Base-by-base conservation (phyloP, 1,140 invertebrate genomes). In the Papilio xuthus region DNA sequence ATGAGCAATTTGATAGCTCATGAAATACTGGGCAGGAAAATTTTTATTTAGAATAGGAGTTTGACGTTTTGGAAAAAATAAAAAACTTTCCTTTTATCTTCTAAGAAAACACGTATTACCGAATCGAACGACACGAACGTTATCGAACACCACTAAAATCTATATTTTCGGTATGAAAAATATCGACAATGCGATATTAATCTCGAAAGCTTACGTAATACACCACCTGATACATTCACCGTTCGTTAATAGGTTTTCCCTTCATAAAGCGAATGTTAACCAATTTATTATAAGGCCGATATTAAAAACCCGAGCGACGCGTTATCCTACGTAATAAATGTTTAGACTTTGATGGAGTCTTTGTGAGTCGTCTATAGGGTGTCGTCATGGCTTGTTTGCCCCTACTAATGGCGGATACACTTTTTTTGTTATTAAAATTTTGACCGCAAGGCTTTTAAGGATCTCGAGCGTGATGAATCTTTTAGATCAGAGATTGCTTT, bases 211-310 rank as follows among this genome's bases (percentile, higher is more conserved):
- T 70, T 60, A 26, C 53, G 32, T 9, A 86, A 88, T 90, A 84
- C 12, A 13, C 74, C 77, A 82, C 87, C 86, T 89, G 89, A 93
- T 93, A 93, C 91, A 92, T 92, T 92, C 89, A 83, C 79, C 84
- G 87, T 88, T 92, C 89, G 89, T 93, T 92, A 93, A 92, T 93
- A 92, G 89, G 91, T 92, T 92, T 92, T 93, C 86, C 90, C 89
- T 91, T 93, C 92, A 93, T 92, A 93, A 93, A 88, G 90, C 85
- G 92, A 93, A 93, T 93, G 90, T 86, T 91, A 91, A 91, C 90
- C 90, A 91, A 92, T 93, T 93, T 93, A 92, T 93, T 92, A 92
- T 90, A 84, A 85, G 86, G 89, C 81, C 88, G 85, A 91, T 93
- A 93, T 93, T 93, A 93, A 93, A 93, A 93, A 90, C 85, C 83